A percentile compares a stretch with the other conserved stretches of the same genome.
phyloP scores from a whole-genome alignment of 2,113 vertebrate species.

The Equus quagga region DNA sequence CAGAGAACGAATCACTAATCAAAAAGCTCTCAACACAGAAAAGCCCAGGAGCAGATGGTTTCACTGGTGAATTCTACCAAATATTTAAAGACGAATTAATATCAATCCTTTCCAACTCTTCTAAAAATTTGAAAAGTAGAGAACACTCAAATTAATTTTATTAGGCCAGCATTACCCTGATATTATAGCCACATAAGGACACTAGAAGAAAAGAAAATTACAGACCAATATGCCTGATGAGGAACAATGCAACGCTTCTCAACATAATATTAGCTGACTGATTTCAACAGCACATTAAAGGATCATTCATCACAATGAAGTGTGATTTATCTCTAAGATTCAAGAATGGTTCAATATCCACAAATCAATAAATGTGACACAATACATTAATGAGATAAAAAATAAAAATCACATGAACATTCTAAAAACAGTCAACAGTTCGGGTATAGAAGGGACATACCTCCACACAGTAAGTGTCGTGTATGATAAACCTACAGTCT shows the following conservation, averaged over 20 bases:
- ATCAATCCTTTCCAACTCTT: background rate
- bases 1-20: background rate
- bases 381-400: background rate
- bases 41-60: background rate
- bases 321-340: background rate
- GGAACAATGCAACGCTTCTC: background rate
- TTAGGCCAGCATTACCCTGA: background rate
- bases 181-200: background rate
- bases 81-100: background rate
- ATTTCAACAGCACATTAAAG: background rate
- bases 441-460: background rate
- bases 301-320: no score
- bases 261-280: background rate
- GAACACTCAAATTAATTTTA: background rate
- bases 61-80: background rate
- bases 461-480: background rate
- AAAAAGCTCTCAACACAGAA: background rate
- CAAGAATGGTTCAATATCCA: background rate
- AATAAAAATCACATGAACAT: background rate
- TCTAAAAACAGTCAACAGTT: background rate
- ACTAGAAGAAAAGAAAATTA: background rate
- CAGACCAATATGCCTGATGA: background rate
- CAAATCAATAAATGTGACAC: background rate
- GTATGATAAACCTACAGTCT: background rate
- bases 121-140: background rate